Evolutionary conservation across 2,797 vertebrate species (phyloP), one percentile per base, ranked within the genome.

Genomic region (Myoxocephalus aenaeus): DNA sequence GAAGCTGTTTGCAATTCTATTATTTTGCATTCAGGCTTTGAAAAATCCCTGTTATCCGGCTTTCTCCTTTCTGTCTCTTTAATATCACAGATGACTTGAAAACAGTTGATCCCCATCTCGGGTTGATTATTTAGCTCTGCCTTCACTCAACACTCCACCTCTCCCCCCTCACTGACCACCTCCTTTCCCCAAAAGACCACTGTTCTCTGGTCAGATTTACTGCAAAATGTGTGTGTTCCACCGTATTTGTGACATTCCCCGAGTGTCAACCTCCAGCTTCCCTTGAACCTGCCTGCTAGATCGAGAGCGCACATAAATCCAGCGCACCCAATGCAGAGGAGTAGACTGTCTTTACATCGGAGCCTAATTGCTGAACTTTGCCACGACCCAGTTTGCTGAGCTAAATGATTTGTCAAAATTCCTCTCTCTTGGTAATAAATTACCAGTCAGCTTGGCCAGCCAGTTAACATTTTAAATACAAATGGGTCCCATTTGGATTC

Each of bases 301-400:
- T 95, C 92, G 93, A 95, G 95, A 96, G 93, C 87, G 87, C 94
- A 95, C 96, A 97, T 98, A 98, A 99, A 98, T 97, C 95, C 95
- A 93, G 93, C 90, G 88, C 83, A 70, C 70, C 73, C 83, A 75
- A 77, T 76, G 86, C 94, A 93, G 94, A 96, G 96, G 91, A 92
- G 91, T 83, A 71, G 64, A 84, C 86, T 77, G 85, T 95, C 96
- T 96, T 96, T 95, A 96, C 95, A 94, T 95, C 74, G 95, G 94
- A 96, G 95, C 96, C 96, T 98, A 98, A 98, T 98, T 97, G 97
- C 96, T 97, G 97, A 97, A 98, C 97, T 98, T 97, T 98, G 97
- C 96, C 96, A 97, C 96, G 92, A 96, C 95, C 92, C 92, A 95
- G 97, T 96, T 97, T 95, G 95, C 94, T 92, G 96, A 95, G 95